Conservation (phyloP, 2,113 vertebrate species). For the Forbesichthys papilliferus region DNA sequence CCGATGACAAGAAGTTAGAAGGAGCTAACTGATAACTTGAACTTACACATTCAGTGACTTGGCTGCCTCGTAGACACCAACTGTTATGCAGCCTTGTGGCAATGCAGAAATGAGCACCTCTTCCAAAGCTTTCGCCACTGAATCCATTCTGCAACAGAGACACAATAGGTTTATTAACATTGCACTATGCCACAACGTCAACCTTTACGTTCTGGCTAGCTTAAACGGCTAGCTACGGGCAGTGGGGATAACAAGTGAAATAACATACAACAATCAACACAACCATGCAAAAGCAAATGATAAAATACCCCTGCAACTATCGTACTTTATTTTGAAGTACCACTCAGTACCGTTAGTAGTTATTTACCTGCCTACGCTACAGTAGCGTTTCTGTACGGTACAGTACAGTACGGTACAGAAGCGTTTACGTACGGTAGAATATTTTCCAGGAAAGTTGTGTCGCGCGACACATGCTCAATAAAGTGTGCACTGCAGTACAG, state of each 20-base stretch:
- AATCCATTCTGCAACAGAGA: conserved; percentile 85
- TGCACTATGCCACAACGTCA: not conserved
- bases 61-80: conserved; percentile 94
- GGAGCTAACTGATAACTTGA: conserved; percentile 2
- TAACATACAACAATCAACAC: no score
- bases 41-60: conserved; percentile 97
- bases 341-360: no score
- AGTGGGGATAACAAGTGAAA: not conserved
- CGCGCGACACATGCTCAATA: not conserved
- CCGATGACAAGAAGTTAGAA: not conserved
- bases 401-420: no score
- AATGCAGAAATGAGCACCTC: conserved; percentile 89
- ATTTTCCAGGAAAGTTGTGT: no score
- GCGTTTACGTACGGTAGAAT: no score
- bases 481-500: not conserved
- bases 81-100: conserved; percentile 89
- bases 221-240: not conserved
- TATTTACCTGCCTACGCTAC: not conserved
- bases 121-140: conserved; percentile 89
- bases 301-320: not conserved
- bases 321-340: no score
- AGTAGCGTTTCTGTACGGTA: no score
- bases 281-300: not conserved
- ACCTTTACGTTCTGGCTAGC: not conserved
- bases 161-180: not conserved